Conservation (phyloP, 2,888 invertebrate genomes). For the Halocaridina rubra region DNA sequence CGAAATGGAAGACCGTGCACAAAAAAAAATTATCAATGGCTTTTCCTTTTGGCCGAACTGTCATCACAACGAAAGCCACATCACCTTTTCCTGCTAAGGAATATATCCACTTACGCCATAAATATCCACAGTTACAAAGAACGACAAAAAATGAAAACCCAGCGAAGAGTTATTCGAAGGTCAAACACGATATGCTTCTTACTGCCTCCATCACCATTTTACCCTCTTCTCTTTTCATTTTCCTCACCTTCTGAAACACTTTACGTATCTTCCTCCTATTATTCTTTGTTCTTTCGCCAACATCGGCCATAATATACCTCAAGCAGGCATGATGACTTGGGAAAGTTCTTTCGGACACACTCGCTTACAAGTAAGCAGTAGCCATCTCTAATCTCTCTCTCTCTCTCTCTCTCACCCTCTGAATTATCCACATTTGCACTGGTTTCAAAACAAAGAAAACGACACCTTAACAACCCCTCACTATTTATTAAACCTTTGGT, state of each 20-base stretch:
- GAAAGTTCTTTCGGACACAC: neutral
- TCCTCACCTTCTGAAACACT: constrained; percentile 37
- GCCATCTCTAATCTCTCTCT: no score
- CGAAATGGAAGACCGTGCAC: no score
- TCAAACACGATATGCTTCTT: neutral
- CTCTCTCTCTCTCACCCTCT: no score
- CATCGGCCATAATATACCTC: constrained; percentile 58
- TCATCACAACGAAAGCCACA: neutral
- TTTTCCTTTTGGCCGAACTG: neutral
- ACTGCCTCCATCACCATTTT: neutral
- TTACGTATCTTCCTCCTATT: constrained; percentile 50
- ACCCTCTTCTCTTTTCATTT: neutral
- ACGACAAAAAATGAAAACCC: neutral
- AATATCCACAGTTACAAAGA: neutral
- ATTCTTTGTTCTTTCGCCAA: constrained; percentile 48
- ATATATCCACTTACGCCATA: no score
- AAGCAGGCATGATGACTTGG: constrained; percentile 33
- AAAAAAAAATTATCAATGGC: neutral
- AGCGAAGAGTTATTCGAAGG: neutral
- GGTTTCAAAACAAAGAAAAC: no score
- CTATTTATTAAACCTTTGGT: no score
- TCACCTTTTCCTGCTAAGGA: no score
- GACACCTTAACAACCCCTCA: no score
- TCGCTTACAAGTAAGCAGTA: neutral
- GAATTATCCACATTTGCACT: no score